These are phyloP conservation scores for Troides helena DNA, from an alignment of 2,888 invertebrate genomes.

Conservation along the genomic window DNA sequence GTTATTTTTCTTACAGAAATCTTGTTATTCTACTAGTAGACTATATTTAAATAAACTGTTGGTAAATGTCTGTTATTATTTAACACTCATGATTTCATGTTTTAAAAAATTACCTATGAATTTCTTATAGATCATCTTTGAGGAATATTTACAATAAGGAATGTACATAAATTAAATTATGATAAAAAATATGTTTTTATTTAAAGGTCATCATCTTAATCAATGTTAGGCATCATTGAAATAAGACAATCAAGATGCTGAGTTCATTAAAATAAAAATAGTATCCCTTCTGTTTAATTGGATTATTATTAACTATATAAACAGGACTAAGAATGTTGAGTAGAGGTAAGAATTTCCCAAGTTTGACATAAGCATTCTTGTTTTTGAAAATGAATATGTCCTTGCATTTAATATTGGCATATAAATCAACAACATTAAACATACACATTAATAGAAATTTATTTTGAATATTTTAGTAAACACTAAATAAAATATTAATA, in stretches of 20 bases:
- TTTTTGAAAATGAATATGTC: too few relatives aligned
- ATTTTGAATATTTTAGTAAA: too few relatives aligned
- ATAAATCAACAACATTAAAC: too few relatives aligned
- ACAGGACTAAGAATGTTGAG: too few relatives aligned
- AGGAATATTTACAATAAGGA: conserved; percentile 54
- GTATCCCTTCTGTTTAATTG: too few relatives aligned
- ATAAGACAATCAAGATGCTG: not conserved
- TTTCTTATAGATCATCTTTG: conserved; percentile 38
- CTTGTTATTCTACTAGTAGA: not conserved
- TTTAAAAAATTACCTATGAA: not conserved
- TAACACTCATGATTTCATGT: conserved; percentile 4
- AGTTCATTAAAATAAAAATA: too few relatives aligned
- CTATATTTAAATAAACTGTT: not conserved
- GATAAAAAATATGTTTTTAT: conserved; percentile 43
- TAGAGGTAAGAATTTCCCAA: too few relatives aligned
- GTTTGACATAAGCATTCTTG: too few relatives aligned
- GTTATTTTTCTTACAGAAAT: not conserved
- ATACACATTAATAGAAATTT: too few relatives aligned
- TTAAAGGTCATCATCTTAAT: not conserved
- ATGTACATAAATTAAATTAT: conserved; percentile 74
- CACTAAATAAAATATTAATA: too few relatives aligned
- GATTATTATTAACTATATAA: too few relatives aligned
- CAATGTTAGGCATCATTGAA: not conserved
- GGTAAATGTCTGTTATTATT: not conserved
- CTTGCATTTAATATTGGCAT: too few relatives aligned